These are phyloP conservation scores for Liolophura sinensis DNA, from an alignment of 1,140 invertebrate species.

Conservation along the genomic window DNA sequence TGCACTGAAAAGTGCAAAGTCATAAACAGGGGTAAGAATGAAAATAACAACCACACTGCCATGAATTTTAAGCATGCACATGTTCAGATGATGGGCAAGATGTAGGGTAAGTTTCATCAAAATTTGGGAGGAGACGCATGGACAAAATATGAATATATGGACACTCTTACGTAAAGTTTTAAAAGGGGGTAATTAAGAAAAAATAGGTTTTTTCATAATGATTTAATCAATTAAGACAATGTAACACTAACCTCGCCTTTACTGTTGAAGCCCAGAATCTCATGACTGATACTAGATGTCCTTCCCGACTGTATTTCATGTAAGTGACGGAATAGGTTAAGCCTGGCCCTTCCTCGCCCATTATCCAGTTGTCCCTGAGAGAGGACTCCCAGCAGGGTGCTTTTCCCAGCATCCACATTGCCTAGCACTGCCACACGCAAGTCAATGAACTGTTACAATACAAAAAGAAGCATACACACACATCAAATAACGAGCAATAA, in stretches of 20 bases:
- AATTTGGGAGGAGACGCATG: too few relatives aligned
- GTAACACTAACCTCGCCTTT: constrained; percentile 55
- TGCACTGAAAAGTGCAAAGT: too few relatives aligned
- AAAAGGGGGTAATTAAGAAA: too few relatives aligned
- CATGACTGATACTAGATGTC: constrained; percentile 95
- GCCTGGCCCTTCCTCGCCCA: constrained; percentile 86
- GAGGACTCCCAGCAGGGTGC: constrained; percentile 89
- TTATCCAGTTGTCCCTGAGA: constrained; percentile 96
- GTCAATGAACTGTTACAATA: constrained; percentile 66
- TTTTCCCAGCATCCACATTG: constrained; percentile 91
- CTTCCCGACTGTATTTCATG: constrained; percentile 96
- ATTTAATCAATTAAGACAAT: background rate
- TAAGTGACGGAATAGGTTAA: constrained; percentile 94
- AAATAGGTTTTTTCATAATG: too few relatives aligned
- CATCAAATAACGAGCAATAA: background rate
- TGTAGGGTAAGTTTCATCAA: too few relatives aligned
- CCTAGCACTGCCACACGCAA: constrained; percentile 90
- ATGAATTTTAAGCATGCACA: too few relatives aligned
- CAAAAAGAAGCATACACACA: constrained; percentile 5
- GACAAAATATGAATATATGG: too few relatives aligned
- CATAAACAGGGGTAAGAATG: too few relatives aligned
- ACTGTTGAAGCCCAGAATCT: constrained; percentile 86
- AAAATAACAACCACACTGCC: too few relatives aligned
- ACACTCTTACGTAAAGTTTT: too few relatives aligned
- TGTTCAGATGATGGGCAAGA: too few relatives aligned